A percentile compares a stretch with the other conserved stretches of the same genome.
These are phyloP conservation scores for Tipula helvola DNA, from an alignment of 2,888 invertebrate species.

Conservation along the genomic window DNA sequence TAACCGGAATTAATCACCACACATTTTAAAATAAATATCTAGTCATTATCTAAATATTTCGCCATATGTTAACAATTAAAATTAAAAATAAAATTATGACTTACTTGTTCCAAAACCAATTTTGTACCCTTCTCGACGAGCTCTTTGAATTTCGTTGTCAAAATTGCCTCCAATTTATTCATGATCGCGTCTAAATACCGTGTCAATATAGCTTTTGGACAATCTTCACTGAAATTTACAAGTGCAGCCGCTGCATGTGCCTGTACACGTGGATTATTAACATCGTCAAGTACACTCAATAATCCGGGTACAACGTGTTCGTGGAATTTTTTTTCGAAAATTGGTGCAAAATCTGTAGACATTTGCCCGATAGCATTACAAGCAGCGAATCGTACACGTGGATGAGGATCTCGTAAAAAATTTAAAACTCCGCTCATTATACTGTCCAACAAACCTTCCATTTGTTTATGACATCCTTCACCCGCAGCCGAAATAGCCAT, in stretches of 20 bases:
- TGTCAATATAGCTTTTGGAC: slow-evolving; percentile 85
- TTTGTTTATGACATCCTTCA: slow-evolving; percentile 97
- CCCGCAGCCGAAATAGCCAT: slow-evolving; percentile 98
- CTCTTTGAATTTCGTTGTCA: slow-evolving; percentile 89
- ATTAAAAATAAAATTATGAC: not conserved
- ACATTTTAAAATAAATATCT: not conserved
- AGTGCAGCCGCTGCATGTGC: slow-evolving; percentile 83
- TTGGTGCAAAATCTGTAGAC: slow-evolving; percentile 96
- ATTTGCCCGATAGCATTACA: slow-evolving; percentile 99
- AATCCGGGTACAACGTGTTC: slow-evolving; percentile 88
- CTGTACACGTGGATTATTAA: slow-evolving; percentile 80
- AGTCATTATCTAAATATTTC: not conserved
- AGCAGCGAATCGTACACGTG: slow-evolving; percentile 68
- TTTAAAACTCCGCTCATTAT: slow-evolving; percentile 84
- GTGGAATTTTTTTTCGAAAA: slow-evolving; percentile 96
- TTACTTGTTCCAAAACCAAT: slow-evolving; percentile 81
- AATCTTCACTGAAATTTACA: slow-evolving; percentile 99
- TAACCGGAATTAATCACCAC: not conserved
- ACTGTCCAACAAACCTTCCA: slow-evolving; percentile 89
- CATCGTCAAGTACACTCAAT: slow-evolving; percentile 77
- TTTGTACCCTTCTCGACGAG: slow-evolving; percentile 89
- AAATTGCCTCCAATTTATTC: slow-evolving; percentile 76
- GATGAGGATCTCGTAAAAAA: slow-evolving; percentile 62
- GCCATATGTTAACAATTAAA: not conserved
- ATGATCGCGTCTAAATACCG: slow-evolving; percentile 86